Evolutionary conservation across 1,140 invertebrate species (phyloP).

Genomic region (Campoletis sonorensis): DNA sequence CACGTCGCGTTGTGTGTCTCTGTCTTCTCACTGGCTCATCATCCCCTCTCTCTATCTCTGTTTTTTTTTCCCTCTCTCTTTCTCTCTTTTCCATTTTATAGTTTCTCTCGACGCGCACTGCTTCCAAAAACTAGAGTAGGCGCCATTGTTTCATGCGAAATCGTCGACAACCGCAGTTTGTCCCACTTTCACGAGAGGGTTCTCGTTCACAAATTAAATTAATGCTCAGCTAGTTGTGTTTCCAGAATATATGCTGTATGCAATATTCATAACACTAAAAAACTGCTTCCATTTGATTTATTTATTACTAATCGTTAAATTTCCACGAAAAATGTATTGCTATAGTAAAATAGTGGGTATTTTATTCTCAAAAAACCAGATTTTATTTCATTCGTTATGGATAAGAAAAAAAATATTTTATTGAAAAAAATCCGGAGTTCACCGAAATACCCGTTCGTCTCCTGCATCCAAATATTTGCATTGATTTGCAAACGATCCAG

Average conservation of each 20-base stretch:
- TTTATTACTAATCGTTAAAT: too few relatives aligned
- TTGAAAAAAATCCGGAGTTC: too few relatives aligned
- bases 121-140: background rate
- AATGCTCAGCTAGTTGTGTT: background rate
- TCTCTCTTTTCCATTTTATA: background rate
- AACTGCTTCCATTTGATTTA: too few relatives aligned
- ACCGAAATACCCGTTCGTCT: too few relatives aligned
- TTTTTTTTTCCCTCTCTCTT: background rate
- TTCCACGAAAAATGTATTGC: too few relatives aligned
- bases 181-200: slow-evolving; percentile 16
- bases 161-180: slow-evolving; percentile 27
- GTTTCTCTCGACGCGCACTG: background rate
- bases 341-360: too few relatives aligned
- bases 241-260: background rate
- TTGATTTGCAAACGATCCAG: too few relatives aligned
- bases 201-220: slow-evolving; percentile 24
- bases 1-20: background rate
- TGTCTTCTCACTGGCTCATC: background rate
- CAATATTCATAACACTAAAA: background rate
- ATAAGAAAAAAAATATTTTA: too few relatives aligned
- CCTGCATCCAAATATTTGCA: too few relatives aligned
- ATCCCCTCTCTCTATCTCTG: background rate
- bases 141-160: slow-evolving; percentile 23
- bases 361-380: too few relatives aligned
- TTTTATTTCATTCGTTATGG: too few relatives aligned